Percentiles rank a stretch among this genome's conserved stretches.
phyloP scores from a whole-genome alignment of 2,113 vertebrate species.

The Motacilla tschutschensis region DNA sequence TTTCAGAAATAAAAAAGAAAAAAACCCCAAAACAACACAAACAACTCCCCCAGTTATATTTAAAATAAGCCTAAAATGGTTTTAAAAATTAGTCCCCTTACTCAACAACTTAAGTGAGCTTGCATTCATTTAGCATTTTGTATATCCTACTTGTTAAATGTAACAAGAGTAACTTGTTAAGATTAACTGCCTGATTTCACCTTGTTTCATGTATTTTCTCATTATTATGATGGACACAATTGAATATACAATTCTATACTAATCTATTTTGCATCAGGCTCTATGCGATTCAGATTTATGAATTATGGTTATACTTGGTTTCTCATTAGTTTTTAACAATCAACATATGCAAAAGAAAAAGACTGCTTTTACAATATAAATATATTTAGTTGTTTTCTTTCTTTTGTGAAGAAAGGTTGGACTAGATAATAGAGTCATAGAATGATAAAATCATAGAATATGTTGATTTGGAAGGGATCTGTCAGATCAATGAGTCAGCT shows the following conservation, averaged over 20 bases:
- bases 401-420: background rate
- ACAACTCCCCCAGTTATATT: rapidly evolving
- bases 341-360: background rate
- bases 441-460: background rate
- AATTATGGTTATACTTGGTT: slow-evolving; percentile 1
- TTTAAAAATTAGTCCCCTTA: background rate
- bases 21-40: background rate
- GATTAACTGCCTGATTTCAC: background rate
- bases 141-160: background rate
- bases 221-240: background rate
- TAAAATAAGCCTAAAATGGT: background rate
- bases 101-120: background rate
- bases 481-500: background rate
- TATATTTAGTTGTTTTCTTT: background rate
- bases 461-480: background rate
- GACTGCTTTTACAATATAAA: background rate
- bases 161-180: background rate
- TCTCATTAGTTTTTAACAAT: slow-evolving; percentile 36
- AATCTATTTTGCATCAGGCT: background rate
- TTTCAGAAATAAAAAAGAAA: background rate
- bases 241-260: background rate
- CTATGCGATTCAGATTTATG: background rate
- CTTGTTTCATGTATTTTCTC: slow-evolving; percentile 10
- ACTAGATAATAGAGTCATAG: background rate
- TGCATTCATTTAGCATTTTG: slow-evolving; percentile 6